phyloP scores from a whole-genome alignment of 23 tunicate genomes.

The Ciona savignyi region DNA sequence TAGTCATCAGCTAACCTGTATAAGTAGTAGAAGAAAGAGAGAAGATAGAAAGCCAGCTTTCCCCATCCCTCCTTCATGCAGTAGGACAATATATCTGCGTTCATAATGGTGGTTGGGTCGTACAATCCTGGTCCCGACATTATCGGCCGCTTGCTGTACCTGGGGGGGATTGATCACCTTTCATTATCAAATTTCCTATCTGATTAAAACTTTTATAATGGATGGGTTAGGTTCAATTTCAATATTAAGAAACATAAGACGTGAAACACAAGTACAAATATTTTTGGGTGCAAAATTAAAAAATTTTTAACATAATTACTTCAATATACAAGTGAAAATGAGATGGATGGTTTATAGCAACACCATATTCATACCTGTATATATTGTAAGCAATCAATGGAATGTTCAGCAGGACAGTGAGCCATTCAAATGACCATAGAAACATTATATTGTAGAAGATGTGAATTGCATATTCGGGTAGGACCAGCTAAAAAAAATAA shows the following conservation, averaged over 20 bases:
- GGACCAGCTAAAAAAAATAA: conserved; percentile 75
- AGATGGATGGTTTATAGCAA: too few species aligned
- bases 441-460: conserved; percentile 54
- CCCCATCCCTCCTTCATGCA: conserved; percentile 91
- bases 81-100: conserved; percentile 68
- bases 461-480: conserved; percentile 84
- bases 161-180: too few species aligned
- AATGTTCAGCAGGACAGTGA: conserved; percentile 55
- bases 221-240: too few species aligned
- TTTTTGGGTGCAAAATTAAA: too few species aligned
- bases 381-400: conserved; percentile 68
- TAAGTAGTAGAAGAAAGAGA: too few species aligned
- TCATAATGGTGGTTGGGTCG: conserved; percentile 97
- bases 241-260: too few species aligned
- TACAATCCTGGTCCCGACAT: conserved; percentile 87
- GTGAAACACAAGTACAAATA: too few species aligned
- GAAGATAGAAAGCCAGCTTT: too few species aligned
- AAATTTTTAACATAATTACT: too few species aligned
- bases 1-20: conserved; percentile 86
- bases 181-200: too few species aligned
- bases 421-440: conserved; percentile 63
- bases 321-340: too few species aligned
- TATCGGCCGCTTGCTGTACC: conserved; percentile 85
- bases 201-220: too few species aligned
- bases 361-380: conserved; percentile 65